phyloP scores from a whole-genome alignment of 2,113 vertebrate species.

The Coracopsis vasa region DNA sequence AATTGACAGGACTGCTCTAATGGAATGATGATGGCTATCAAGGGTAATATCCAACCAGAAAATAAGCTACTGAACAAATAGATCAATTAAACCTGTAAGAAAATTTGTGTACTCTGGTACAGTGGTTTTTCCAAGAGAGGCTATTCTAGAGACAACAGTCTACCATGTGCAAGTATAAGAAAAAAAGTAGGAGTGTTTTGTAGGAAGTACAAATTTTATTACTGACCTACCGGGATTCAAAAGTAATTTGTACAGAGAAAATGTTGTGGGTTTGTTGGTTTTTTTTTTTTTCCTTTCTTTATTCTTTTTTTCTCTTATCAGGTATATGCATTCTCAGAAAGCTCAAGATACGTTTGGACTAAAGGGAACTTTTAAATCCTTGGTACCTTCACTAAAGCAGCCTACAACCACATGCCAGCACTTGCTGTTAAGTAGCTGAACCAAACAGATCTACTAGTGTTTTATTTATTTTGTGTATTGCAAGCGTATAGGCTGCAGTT shows the following conservation, averaged over 20 bases:
- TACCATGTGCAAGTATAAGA: background rate
- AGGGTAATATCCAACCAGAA: background rate
- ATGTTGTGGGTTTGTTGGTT: rapidly evolving
- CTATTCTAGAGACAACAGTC: background rate
- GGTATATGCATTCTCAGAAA: background rate
- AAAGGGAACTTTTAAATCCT: background rate
- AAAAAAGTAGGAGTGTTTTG: background rate
- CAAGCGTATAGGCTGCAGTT: slow-evolving; percentile 30
- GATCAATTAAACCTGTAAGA: background rate
- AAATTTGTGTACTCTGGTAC: background rate
- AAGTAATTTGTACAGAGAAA: background rate
- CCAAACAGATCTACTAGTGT: slow-evolving; percentile 42
- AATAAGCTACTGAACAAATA: background rate
- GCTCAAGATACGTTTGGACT: background rate
- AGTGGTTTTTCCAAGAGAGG: background rate
- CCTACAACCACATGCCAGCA: background rate
- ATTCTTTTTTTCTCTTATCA: background rate
- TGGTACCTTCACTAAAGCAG: background rate
- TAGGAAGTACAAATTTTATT: background rate
- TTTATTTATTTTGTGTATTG: slow-evolving; percentile 73
- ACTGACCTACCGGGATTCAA: background rate
- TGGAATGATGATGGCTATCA: background rate
- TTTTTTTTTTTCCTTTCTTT: background rate
- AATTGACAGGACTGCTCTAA: background rate
- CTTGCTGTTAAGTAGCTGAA: slow-evolving; percentile 58